Evolutionary conservation across 1,140 invertebrate genomes (phyloP).

Genomic region (Bilobella aurantiaca): DNA sequence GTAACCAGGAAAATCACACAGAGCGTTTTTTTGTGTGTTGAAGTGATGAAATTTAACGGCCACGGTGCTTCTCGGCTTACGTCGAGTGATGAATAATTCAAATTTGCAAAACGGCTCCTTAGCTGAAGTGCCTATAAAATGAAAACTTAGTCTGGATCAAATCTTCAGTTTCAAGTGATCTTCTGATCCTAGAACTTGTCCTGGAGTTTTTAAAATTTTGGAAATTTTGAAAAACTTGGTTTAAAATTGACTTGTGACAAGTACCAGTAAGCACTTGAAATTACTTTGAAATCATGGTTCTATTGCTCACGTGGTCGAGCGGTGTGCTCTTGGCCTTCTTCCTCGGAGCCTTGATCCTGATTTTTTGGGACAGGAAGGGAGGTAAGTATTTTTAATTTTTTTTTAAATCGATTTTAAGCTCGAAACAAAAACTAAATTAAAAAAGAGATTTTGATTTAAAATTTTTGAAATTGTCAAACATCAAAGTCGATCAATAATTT

Average conservation of each 20-base stretch:
- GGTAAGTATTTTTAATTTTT: conserved; percentile 13
- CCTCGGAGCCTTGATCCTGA: conserved; percentile 5
- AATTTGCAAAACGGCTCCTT: too few relatives aligned
- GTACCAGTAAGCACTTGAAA: not conserved
- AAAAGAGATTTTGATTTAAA: conserved; percentile 6
- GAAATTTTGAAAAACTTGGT: not conserved
- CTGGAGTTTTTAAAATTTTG: not conserved
- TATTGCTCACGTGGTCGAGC: conserved; percentile 15
- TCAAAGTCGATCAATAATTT: too few relatives aligned
- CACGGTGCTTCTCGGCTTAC: too few relatives aligned
- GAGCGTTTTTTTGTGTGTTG: too few relatives aligned
- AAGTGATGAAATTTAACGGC: too few relatives aligned
- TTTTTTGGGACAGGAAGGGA: conserved; percentile 14
- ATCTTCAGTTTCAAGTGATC: not conserved
- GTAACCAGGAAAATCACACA: too few relatives aligned
- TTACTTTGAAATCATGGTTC: conserved; percentile 6
- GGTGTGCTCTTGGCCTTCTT: conserved; percentile 16
- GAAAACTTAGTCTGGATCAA: too few relatives aligned
- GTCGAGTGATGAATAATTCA: too few relatives aligned
- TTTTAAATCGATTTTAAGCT: not conserved
- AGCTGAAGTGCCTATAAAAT: too few relatives aligned
- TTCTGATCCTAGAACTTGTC: not conserved
- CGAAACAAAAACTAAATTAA: too few relatives aligned
- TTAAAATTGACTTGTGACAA: not conserved
- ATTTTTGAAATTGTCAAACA: too few relatives aligned